A percentile compares a stretch with the other conserved stretches of the same genome.
Conservation (phyloP, 1,140 invertebrate species). For the Lasioglossum albipes region DNA sequence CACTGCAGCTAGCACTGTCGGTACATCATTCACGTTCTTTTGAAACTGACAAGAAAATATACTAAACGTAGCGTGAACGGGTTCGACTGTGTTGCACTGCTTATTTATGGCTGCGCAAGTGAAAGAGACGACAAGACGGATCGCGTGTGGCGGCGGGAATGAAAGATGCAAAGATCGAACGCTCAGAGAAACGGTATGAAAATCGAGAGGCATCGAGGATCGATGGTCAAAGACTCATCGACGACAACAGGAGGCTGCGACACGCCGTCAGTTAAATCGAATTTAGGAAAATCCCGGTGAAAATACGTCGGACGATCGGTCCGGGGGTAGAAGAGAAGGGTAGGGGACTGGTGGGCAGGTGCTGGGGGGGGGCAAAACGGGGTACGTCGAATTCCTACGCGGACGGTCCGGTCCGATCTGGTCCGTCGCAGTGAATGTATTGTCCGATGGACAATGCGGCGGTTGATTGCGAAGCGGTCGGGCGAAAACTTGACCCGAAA, state of each 20-base stretch:
- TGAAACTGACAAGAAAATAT: no score
- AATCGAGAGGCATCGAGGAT: neutral
- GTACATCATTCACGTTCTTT: no score
- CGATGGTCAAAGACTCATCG: neutral
- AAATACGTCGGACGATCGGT: slow-evolving; percentile 55
- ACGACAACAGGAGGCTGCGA: neutral
- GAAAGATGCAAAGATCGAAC: no score
- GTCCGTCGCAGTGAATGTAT: slow-evolving; percentile 66
- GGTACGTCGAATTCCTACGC: slow-evolving; percentile 46
- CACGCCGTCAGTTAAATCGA: slow-evolving; percentile 61
- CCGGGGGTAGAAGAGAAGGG: neutral
- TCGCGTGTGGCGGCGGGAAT: no score
- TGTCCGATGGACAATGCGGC: slow-evolving; percentile 70
- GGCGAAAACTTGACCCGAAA: slow-evolving; percentile 75
- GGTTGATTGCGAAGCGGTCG: slow-evolving; percentile 73
- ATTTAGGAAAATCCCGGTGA: slow-evolving; percentile 69
- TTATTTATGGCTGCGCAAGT: no score
- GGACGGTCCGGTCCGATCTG: neutral
- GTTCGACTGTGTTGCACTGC: no score
- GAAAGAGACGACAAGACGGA: no score
- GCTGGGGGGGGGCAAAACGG: neutral
- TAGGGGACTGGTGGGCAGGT: neutral
- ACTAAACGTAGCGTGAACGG: no score
- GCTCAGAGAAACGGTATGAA: neutral
- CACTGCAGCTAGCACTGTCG: no score